Conservation (phyloP, 2,113 vertebrate genomes). For the Sprattus sprattus region DNA sequence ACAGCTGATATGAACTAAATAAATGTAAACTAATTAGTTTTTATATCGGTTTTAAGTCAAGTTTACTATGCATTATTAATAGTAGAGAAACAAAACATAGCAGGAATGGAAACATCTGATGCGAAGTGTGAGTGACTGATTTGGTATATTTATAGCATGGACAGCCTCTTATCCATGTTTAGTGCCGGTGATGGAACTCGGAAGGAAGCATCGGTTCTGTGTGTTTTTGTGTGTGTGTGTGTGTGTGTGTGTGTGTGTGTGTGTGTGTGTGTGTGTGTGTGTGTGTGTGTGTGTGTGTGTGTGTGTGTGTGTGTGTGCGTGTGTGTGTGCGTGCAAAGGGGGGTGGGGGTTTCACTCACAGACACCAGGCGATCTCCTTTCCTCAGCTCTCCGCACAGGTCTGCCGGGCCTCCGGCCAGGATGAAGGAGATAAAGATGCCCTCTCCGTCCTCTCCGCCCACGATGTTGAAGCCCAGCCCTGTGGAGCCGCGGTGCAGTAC, state of each 20-base stretch:
- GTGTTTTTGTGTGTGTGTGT: neutral
- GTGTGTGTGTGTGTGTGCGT: neutral
- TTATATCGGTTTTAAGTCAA: no score
- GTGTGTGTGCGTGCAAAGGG: neutral
- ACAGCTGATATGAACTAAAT: no score
- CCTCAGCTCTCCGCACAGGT: slow-evolving; percentile 92
- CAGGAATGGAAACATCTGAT: no score
- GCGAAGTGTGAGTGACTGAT: no score
- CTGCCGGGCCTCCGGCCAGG: slow-evolving; percentile 94
- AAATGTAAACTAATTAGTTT: no score
- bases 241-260: neutral
- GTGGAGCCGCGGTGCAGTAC: slow-evolving; percentile 91
- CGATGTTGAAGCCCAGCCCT: slow-evolving; percentile 97
- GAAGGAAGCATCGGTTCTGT: neutral
- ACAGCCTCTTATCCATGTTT: neutral
- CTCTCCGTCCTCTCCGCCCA: slow-evolving; percentile 97
- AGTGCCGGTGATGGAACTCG: neutral
- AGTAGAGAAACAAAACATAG: no score
- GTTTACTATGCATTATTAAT: no score
- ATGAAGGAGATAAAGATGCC: slow-evolving; percentile 99
- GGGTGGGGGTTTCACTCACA: slow-evolving; percentile 62
- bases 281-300: neutral
- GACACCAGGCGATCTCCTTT: slow-evolving; percentile 96
- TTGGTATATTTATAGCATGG: neutral
- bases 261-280: no score